Conservation (phyloP, 2,797 vertebrate species). For the Buphagus erythrorhynchus region DNA sequence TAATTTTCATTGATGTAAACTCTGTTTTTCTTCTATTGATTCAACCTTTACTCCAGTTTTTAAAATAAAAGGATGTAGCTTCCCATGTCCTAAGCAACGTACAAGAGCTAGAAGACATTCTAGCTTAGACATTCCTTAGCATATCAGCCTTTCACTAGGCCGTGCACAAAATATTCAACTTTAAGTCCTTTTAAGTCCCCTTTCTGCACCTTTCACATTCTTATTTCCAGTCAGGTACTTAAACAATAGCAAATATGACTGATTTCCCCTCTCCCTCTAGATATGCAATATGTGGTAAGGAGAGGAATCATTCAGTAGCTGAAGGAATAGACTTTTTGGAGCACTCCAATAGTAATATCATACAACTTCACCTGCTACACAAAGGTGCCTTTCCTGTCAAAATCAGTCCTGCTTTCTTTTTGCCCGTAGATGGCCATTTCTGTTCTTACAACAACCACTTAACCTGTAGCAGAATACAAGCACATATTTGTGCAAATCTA, state of each 20-base stretch:
- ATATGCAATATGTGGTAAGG: not conserved
- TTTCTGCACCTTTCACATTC: not conserved
- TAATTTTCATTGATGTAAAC: not conserved
- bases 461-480: not conserved
- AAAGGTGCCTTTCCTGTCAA: not conserved
- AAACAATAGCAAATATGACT: not conserved
- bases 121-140: not conserved
- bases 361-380: not conserved
- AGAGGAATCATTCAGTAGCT: not conserved
- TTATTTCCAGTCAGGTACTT: not conserved
- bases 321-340: not conserved
- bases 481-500: not conserved
- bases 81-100: not conserved
- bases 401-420: not conserved
- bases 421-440: not conserved
- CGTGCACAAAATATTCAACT: not conserved
- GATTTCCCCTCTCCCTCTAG: not conserved
- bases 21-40: not conserved
- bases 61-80: not conserved
- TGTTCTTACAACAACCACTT: not conserved
- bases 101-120: not conserved
- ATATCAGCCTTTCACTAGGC: not conserved
- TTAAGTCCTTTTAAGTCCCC: not conserved
- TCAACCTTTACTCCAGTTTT: not conserved
- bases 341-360: accelerated